A percentile compares a stretch with the other conserved stretches of the same genome.
phyloP scores from a whole-genome alignment of 2,113 vertebrate genomes.

The Halichoeres trimaculatus region DNA sequence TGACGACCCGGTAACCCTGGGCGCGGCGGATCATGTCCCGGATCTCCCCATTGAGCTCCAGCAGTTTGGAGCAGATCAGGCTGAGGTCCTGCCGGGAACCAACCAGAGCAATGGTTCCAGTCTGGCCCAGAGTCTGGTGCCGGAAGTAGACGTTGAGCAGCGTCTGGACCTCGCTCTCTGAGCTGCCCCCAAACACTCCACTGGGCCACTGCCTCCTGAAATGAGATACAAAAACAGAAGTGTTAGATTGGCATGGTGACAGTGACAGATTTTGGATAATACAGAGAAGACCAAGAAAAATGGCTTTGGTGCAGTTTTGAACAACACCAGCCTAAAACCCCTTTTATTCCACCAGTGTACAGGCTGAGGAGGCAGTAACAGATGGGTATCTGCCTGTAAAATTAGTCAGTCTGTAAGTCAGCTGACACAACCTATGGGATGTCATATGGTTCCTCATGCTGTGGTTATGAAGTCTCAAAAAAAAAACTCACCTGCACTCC shows the following conservation, averaged over 20 bases:
- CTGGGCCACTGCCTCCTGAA: constrained; percentile 94
- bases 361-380: too few species aligned
- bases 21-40: constrained; percentile 96
- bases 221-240: neutral
- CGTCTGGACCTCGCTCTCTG: constrained; percentile 97
- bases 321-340: too few species aligned
- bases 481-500: constrained; percentile 90
- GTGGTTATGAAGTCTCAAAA: neutral
- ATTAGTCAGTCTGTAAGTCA: too few species aligned
- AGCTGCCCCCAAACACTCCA: constrained; percentile 94
- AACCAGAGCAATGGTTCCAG: constrained; percentile 95
- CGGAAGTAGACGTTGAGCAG: constrained; percentile 98
- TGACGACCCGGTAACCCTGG: constrained; percentile 94
- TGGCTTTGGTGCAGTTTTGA: too few species aligned
- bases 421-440: neutral
- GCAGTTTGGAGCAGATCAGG: constrained; percentile 94
- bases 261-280: too few species aligned
- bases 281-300: too few species aligned
- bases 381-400: too few species aligned
- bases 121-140: constrained; percentile 98
- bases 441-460: neutral
- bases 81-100: constrained; percentile 97
- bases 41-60: constrained; percentile 98
- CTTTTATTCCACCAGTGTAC: too few species aligned
- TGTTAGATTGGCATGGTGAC: neutral